Base-by-base conservation (phyloP, 2,888 invertebrate species). In the Lepidocyrtinus sp. region DNA sequence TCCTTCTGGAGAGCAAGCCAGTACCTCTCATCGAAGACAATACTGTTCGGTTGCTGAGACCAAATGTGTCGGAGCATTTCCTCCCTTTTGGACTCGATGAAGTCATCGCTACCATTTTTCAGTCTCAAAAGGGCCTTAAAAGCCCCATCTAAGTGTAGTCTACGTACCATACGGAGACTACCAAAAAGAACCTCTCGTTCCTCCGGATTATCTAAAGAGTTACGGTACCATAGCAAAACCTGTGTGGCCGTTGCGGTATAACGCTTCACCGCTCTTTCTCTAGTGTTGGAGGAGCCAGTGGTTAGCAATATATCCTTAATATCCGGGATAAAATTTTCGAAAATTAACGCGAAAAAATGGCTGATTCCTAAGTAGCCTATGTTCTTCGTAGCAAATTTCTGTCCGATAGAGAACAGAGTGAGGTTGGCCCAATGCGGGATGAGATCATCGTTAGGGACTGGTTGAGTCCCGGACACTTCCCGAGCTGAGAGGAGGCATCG, bases 321-420 rank as follows among this genome's bases (percentile, higher is more conserved):
- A 26, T 76, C 76, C 7, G 76, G 76, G 36, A 76, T 55, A 9
- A 76, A 76, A 36, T 76, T 76, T 76, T 76, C 76, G 25, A 76
- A 76, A 26, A 76, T 76, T 12, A 76, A 46, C 7, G 76, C 76
- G 45, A 76, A 76, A n/a, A 76, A 76, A 19, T 76, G 76, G 45
- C 70, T 59, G 1, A 76, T 25, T 64, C 76, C 76, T 7, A 76
- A 26, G 59, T 76, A 76, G 46, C 76, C 76, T 26, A 76, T 76
- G 22, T 76, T 69, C 45, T 64, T 70, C 9, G 24, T 50, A 2
- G 76, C 76, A 64, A 76, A 76, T 55, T 64, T 46, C 55, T 76
- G 76, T 0, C 76, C 76, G 2, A 24, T 22, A 12, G 69, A 25
- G 70, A 70, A 69, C 50, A 70, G 25, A 2, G 70, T 64, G 0